Evolutionary conservation across 2,888 invertebrate genomes (phyloP).

Genomic region (Gasteruption jaculator): DNA sequence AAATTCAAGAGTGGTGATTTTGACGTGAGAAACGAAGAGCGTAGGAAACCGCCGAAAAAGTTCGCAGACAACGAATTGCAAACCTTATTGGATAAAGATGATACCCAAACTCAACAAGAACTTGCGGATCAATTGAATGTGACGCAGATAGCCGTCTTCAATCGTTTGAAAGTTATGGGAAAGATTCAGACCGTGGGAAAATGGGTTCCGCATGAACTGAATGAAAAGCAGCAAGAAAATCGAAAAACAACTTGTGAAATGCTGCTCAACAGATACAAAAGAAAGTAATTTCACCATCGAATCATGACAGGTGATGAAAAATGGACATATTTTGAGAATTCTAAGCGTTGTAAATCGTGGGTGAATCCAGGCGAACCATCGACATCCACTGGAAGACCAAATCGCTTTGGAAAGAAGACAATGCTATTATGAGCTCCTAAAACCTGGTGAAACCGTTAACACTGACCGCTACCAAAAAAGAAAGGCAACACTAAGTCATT

Average conservation of each 20-base stretch:
- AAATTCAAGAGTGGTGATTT: constrained; percentile 22
- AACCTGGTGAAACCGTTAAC: constrained; percentile 23
- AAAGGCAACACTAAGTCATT: constrained; percentile 24
- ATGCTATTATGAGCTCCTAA: constrained; percentile 21
- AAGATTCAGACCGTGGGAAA: constrained; percentile 24
- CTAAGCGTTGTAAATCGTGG: constrained; percentile 20
- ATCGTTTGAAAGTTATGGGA: constrained; percentile 24
- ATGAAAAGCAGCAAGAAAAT: constrained; percentile 18
- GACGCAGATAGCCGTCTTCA: constrained; percentile 17
- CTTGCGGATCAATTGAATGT: constrained; percentile 18
- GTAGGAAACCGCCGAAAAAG: constrained; percentile 25
- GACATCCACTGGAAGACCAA: constrained; percentile 19
- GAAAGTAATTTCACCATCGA: constrained; percentile 21
- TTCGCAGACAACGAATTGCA: constrained; percentile 19
- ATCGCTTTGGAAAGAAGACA: constrained; percentile 15
- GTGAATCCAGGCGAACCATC: constrained; percentile 19
- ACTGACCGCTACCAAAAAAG: constrained; percentile 18
- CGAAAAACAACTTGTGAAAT: constrained; percentile 19
- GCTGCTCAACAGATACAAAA: constrained; percentile 19
- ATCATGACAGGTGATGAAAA: constrained; percentile 22
- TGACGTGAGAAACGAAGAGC: constrained; percentile 25
- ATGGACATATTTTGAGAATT: constrained; percentile 16
- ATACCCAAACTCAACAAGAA: constrained; percentile 12
- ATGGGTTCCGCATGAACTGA: constrained; percentile 20
- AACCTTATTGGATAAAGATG: constrained; percentile 18